phyloP scores from a whole-genome alignment of 2,113 vertebrate species.

The Panthera tigris region DNA sequence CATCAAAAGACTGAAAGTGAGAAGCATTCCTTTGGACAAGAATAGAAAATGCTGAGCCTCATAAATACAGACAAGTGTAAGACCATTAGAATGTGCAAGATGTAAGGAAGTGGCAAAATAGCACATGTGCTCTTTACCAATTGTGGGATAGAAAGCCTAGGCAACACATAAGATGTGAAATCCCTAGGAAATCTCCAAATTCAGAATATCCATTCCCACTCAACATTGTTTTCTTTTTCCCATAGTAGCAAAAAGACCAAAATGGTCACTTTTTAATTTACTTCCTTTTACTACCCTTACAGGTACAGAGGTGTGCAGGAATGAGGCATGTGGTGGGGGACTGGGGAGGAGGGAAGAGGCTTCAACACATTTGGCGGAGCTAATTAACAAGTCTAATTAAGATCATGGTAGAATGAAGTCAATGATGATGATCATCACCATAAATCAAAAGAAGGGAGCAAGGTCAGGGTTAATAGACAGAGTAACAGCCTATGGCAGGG shows the following conservation, averaged over 20 bases:
- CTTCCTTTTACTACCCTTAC: not conserved
- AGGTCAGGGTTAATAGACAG: not conserved
- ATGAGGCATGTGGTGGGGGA: not conserved
- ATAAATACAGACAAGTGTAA: not conserved
- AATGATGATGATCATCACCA: not conserved
- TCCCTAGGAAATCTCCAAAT: not conserved
- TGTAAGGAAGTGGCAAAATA: not conserved
- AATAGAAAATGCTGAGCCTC: not conserved
- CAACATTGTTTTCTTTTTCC: not conserved
- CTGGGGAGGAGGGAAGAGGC: not conserved
- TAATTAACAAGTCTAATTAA: not conserved
- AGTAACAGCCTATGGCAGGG: not conserved
- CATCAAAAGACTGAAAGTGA: not conserved
- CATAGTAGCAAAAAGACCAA: not conserved
- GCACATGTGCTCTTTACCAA: too few relatives aligned
- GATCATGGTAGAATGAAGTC: not conserved
- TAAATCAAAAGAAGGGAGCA: slow-evolving; percentile 11
- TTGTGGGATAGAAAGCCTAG: not conserved
- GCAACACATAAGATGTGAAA: not conserved
- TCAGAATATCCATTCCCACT: not conserved
- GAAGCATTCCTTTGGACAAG: not conserved
- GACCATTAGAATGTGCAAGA: not conserved
- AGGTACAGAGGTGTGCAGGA: not conserved
- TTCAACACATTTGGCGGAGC: not conserved
- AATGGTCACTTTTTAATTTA: not conserved